phyloP scores from a whole-genome alignment of 2,113 vertebrate genomes.

The Synchiropus splendidus region DNA sequence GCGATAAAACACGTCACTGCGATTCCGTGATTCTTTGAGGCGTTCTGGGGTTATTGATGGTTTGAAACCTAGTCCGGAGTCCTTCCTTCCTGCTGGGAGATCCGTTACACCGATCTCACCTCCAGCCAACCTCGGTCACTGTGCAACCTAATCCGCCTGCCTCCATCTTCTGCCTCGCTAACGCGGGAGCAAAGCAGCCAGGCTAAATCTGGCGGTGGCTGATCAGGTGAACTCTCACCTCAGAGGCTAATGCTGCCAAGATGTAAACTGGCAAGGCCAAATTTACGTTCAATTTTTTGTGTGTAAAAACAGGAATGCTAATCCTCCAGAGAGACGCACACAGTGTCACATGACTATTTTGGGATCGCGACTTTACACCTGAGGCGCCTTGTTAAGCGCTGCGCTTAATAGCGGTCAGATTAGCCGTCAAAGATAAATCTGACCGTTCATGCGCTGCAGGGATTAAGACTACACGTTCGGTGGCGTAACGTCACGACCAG shows the following conservation, averaged over 20 bases:
- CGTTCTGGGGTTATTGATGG: slow-evolving; percentile 3
- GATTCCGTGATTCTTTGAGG: not conserved
- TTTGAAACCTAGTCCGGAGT: slow-evolving; percentile 13
- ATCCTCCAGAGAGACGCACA: no score
- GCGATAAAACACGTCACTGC: no score
- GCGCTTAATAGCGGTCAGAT: slow-evolving; percentile 39
- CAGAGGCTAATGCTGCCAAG: slow-evolving; percentile 38
- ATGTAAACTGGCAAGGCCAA: slow-evolving; percentile 26
- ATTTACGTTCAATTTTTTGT: no score
- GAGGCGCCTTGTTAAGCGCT: slow-evolving; percentile 19
- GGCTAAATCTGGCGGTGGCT: slow-evolving; percentile 31
- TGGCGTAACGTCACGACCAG: not conserved
- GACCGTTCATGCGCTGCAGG: slow-evolving; percentile 22
- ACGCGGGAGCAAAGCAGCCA: not conserved
- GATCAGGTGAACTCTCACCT: slow-evolving; percentile 19
- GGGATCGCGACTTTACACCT: no score
- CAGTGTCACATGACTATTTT: no score
- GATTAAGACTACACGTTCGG: slow-evolving; percentile 6
- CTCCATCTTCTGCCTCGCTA: not conserved
- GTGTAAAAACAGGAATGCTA: no score
- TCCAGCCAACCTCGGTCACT: slow-evolving; percentile 47
- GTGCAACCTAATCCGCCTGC: slow-evolving; percentile 43
- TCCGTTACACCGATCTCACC: slow-evolving; percentile 44
- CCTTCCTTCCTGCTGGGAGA: slow-evolving; percentile 40
- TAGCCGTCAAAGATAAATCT: slow-evolving; percentile 38